phyloP scores from a whole-genome alignment of 2,888 invertebrate species.

The Melangyna quadrimaculata region DNA sequence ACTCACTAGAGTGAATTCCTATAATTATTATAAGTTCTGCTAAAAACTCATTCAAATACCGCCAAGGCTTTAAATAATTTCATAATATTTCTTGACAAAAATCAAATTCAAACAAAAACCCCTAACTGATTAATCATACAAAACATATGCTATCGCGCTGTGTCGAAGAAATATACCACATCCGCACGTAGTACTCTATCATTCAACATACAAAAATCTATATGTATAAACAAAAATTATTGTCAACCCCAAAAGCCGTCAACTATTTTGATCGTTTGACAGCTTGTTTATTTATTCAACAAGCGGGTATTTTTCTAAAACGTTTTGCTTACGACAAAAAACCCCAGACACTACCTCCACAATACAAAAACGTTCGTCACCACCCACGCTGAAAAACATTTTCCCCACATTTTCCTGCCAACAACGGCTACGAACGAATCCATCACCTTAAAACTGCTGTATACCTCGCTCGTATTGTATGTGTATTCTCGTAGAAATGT shows the following conservation, averaged over 20 bases:
- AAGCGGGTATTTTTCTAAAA: conserved; percentile 61
- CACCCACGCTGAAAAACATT: conserved; percentile 62
- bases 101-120: neutral
- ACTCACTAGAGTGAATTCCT: no score
- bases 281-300: conserved; percentile 68
- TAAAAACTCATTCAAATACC: no score
- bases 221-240: conserved; percentile 64
- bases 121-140: conserved; percentile 14
- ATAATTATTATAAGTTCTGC: no score
- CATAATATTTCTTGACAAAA: neutral
- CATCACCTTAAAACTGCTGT: conserved; percentile 25
- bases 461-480: neutral
- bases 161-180: conserved; percentile 19
- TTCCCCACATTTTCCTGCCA: conserved; percentile 19
- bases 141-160: conserved; percentile 7
- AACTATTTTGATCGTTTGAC: conserved; percentile 68
- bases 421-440: neutral
- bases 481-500: conserved; percentile 20
- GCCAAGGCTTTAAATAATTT: neutral
- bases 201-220: conserved; percentile 24
- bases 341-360: conserved; percentile 56
- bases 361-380: conserved; percentile 33
- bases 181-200: conserved; percentile 32
- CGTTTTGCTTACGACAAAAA: conserved; percentile 61
- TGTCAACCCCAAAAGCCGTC: conserved; percentile 69